phyloP scores from a whole-genome alignment of 2,797 vertebrate genomes.

The Thaleichthys pacificus region DNA sequence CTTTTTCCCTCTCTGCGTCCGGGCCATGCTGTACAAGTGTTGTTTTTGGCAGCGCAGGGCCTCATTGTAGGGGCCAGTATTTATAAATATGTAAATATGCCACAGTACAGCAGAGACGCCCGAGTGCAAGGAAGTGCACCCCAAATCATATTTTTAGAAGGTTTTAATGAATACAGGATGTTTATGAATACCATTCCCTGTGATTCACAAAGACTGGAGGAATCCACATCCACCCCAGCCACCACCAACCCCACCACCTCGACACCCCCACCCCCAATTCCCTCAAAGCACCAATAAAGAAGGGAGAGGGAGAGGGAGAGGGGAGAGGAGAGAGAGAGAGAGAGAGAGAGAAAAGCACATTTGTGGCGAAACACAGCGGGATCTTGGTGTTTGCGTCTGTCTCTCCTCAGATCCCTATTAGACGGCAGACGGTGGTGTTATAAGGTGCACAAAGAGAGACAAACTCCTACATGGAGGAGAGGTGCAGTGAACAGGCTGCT shows the following conservation, averaged over 20 bases:
- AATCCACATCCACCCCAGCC: slow-evolving; percentile 70
- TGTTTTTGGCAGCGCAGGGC: slow-evolving; percentile 75
- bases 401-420: slow-evolving; percentile 74
- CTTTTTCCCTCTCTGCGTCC: slow-evolving; percentile 73
- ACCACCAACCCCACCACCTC: slow-evolving; percentile 35
- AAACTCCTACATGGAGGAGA: slow-evolving; percentile 53
- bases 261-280: slow-evolving; percentile 17
- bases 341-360: slow-evolving; percentile 61
- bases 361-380: slow-evolving; percentile 70
- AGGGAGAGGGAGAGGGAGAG: slow-evolving; percentile 29
- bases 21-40: slow-evolving; percentile 69
- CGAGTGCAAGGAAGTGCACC: slow-evolving; percentile 58
- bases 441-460: slow-evolving; percentile 70
- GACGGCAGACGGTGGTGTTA: slow-evolving; percentile 68
- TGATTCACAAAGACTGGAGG: slow-evolving; percentile 79
- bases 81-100: slow-evolving; percentile 84
- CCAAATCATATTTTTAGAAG: slow-evolving; percentile 82
- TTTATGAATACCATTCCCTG: slow-evolving; percentile 82
- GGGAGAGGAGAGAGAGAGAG: too few relatives aligned
- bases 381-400: slow-evolving; percentile 66
- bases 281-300: slow-evolving; percentile 70
- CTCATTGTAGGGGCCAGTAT: slow-evolving; percentile 78
- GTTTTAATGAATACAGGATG: slow-evolving; percentile 87
- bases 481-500: slow-evolving; percentile 46
- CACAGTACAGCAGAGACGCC: slow-evolving; percentile 60